Evolutionary conservation across 92 coral and sea anemone genomes (phyloP), one percentile per base, ranked within the genome.

Genomic region (Parazoanthus atlanticus): DNA sequence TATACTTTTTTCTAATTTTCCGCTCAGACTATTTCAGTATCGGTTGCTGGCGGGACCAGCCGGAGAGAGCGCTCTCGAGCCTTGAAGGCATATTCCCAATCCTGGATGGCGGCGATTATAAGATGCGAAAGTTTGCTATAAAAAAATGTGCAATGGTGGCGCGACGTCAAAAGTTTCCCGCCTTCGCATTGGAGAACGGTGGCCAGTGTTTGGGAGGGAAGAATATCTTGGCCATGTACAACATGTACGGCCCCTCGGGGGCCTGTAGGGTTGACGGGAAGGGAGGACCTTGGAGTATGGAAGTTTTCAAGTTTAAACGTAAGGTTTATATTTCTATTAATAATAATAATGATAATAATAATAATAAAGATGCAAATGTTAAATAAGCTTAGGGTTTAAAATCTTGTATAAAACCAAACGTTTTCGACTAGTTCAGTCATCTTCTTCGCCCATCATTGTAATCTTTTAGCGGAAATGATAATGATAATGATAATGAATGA

Each of bases 1-100:
- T 56, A 56, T 9, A 16, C 65, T 56, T 15, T 56, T 56, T 56
- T 3, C 10, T 15, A 56, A 56, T 56, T 56, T 7, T 31, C 25
- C 17, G 17, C 49, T 32, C 90, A 96, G 99, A 88, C 30, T 96
- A 90, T 71, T 93, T 91, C 74, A 96, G 99, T 85, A 95, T 96
- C n/a, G 99, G 99, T 65, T 96, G 99, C 86, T 96, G 99, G 99
- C 88, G 98, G 86, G 99, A 96, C 88, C 96, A 96, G 65, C 99
- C 99, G 19, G 93, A 93, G 32, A 88, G 98, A 74, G 98, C 98
- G 1, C 91, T 96, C 21, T 88, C 96, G 2, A 95, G 98, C 71
- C 72, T 96, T 6, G 99, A 96, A 72, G 94, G 96, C 40, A 96
- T 94, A 72, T 95, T 95, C n/a, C 98, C 98, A 30, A 93, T 95